phyloP scores from a whole-genome alignment of 2,797 vertebrate genomes.

The Eulemur mongoz region DNA sequence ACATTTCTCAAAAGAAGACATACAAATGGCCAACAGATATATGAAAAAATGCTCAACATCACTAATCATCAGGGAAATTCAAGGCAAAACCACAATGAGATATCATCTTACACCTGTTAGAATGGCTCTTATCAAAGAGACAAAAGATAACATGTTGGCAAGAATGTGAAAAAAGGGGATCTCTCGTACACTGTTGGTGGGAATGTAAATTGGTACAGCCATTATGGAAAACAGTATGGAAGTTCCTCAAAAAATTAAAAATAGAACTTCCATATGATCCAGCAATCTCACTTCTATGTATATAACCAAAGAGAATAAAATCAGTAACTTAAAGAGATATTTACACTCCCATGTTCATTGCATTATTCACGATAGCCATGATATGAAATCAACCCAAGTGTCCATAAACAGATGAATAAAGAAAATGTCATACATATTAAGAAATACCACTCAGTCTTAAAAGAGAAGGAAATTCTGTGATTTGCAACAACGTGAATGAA shows the following conservation, averaged over 20 bases:
- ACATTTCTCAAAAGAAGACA: not conserved
- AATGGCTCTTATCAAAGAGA: not conserved
- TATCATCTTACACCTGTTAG: not conserved
- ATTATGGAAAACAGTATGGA: not conserved
- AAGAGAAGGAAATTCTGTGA: not conserved
- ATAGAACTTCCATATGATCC: not conserved
- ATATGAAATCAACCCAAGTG: not conserved
- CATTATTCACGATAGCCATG: not conserved
- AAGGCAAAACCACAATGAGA: not conserved
- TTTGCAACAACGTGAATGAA: not conserved
- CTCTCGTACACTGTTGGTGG: not conserved
- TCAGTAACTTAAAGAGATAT: not conserved
- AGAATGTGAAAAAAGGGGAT: not conserved
- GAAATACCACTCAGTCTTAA: not conserved
- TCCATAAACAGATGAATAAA: not conserved
- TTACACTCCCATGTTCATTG: not conserved
- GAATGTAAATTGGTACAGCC: not conserved
- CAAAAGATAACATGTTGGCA: not conserved
- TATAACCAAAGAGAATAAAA: not conserved
- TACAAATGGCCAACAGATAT: not conserved
- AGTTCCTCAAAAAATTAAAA: constrained; percentile 1
- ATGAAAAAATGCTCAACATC: not conserved
- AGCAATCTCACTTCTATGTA: not conserved
- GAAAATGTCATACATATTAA: not conserved
- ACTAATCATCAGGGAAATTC: not conserved